These are phyloP conservation scores for Chondrilla cf. caribensis DNA, from an alignment of 37 sponge, comb jelly and placozoan species.

Conservation along the genomic window DNA sequence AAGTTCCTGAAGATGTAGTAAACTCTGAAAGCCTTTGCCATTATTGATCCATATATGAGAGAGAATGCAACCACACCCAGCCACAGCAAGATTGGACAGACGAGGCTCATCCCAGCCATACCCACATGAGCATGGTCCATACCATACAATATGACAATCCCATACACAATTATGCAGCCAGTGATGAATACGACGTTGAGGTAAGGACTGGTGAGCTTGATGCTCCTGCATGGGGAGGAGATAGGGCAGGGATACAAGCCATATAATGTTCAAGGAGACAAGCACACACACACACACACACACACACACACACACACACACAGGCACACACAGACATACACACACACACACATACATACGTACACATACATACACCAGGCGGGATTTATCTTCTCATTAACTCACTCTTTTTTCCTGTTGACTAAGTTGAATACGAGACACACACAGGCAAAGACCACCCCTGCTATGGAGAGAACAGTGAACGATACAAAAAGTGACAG, in stretches of 20 bases:
- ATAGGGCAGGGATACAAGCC: neutral
- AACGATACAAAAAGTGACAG: neutral
- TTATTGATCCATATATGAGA: conserved; percentile 54
- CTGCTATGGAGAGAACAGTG: neutral
- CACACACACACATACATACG: no score
- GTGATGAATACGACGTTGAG: conserved; percentile 40
- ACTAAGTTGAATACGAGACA: neutral
- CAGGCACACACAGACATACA: no score
- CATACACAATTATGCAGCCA: conserved; percentile 46
- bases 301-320: neutral
- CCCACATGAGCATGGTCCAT: conserved; percentile 15
- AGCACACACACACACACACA: no score
- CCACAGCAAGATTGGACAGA: conserved; percentile 30
- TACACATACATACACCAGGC: no score
- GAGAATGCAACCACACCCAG: conserved; percentile 45
- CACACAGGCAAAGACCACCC: neutral
- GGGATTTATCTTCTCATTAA: no score
- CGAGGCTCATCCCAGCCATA: neutral
- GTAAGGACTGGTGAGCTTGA: conserved; percentile 57
- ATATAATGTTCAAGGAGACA: neutral
- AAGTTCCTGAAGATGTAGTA: conserved; percentile 50
- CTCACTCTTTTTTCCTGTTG: neutral
- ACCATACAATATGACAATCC: conserved; percentile 41
- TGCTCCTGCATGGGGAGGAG: conserved; percentile 19
- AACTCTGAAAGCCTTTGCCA: conserved; percentile 67